Evolutionary conservation across 2,888 invertebrate genomes (phyloP), one percentile per base, ranked within the genome.

Genomic region (Drosophila kokeensis): DNA sequence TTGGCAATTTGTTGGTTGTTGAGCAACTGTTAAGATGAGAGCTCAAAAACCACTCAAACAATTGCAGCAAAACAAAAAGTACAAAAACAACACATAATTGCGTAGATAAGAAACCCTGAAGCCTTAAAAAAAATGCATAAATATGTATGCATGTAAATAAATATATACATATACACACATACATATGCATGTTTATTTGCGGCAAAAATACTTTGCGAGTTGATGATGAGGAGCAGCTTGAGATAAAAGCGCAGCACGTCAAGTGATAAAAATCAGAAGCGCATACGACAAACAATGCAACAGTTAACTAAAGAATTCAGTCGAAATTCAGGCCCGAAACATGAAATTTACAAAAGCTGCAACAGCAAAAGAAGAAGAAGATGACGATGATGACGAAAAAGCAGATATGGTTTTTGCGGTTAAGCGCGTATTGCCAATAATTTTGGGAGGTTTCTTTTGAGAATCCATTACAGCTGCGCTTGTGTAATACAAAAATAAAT

Each of bases 251-350:
- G 53, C 70, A 61, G 70, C 75, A 74, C 74, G 64, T 82, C 82
- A 74, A 60, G 65, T 74, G 85, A 84, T 87, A 82, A 82, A 80
- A 84, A 87, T 85, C 87, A 79, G 69, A 70, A 82, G 68, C 68
- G 69, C 74, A 81, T 70, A 80, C 76, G 64, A 54, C 68, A 70
- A 71, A 85, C 69, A 71, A 68, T 61, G 48, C 36, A n/a, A 52
- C 34, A 66, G 55, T 57, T 63, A 60, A 71, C 70, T 52, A 61
- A 79, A 69, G 73, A 76, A 67, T 76, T 79, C 73, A 29, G 54
- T 29, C 50, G 67, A 78, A 66, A 71, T 13, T 24, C 45, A 61
- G 58, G 27, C 36, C 55, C 24, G 6, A 58, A 42, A 67, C 50
- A 48, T 38, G 54, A 30, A 32, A 24, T 27, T 53, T 27, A 45